Conservation (phyloP, 2,888 invertebrate species). For the Acrobasis suavella region DNA sequence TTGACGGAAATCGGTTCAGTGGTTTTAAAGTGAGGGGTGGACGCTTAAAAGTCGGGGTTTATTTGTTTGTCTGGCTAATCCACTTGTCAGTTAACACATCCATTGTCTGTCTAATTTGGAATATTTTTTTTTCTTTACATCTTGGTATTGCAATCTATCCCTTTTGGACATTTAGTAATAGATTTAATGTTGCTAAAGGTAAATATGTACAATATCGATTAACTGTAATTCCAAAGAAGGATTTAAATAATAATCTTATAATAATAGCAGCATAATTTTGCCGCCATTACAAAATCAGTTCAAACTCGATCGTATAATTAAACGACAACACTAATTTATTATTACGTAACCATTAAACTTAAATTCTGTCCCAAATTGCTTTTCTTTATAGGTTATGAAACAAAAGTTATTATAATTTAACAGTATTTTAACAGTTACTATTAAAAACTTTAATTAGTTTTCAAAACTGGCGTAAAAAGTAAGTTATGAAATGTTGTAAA, state of each 20-base stretch:
- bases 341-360: neutral
- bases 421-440: neutral
- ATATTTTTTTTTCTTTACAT: no score
- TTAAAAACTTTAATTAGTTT: conserved; percentile 8
- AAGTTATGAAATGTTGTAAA: no score
- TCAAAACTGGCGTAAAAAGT: neutral
- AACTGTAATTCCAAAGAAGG: neutral
- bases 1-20: no score
- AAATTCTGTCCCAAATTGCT: neutral
- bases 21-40: no score
- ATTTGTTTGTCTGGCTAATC: no score
- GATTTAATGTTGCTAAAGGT: no score
- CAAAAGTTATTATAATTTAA: neutral
- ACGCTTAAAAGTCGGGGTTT: no score
- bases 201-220: neutral
- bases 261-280: neutral
- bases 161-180: no score
- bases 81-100: no score
- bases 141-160: no score
- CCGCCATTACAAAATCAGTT: neutral
- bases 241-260: no score
- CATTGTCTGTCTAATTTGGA: no score
- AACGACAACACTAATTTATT: conserved; percentile 2
- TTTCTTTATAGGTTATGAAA: conserved; percentile 4
- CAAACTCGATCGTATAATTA: neutral